A percentile compares a stretch with the other conserved stretches of the same genome.
phyloP scores from a whole-genome alignment of 30 jellyfish, hydroid and myxozoan species.

The Rhopilema esculentum region DNA sequence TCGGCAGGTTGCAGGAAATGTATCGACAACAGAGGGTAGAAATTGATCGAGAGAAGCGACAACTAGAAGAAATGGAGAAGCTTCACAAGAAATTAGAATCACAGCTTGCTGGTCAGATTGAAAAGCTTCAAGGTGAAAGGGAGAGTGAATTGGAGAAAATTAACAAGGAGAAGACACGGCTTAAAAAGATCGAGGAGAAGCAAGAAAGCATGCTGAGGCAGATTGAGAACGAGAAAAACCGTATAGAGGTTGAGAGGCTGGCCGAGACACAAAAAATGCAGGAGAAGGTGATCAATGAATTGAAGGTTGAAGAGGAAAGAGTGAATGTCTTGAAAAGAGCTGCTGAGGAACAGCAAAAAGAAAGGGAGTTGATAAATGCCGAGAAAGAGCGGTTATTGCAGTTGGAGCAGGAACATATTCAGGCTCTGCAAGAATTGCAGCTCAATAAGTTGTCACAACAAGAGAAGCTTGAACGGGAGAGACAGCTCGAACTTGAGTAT shows the following conservation, averaged over 20 bases:
- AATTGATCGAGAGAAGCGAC: constrained; percentile 78
- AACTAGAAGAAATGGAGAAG: constrained; percentile 88
- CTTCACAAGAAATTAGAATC: constrained; percentile 79
- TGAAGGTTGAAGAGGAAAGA: constrained; percentile 80
- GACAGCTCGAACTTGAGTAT: constrained; percentile 94
- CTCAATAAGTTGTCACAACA: constrained; percentile 91
- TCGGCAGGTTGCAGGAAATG: constrained; percentile 68
- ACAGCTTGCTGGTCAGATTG: constrained; percentile 85
- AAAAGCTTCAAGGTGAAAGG: constrained; percentile 87
- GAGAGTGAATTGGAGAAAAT: constrained; percentile 79
- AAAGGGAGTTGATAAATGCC: constrained; percentile 84
- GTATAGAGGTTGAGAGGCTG: constrained; percentile 82
- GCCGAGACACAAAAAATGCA: constrained; percentile 86
- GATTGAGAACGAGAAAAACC: constrained; percentile 74
- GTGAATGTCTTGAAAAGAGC: constrained; percentile 84
- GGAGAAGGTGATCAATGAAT: constrained; percentile 61
- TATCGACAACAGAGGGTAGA: constrained; percentile 88
- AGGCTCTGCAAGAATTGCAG: constrained; percentile 86
- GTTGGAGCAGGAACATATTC: constrained; percentile 90
- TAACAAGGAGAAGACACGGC: constrained; percentile 61
- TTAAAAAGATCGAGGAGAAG: constrained; percentile 62
- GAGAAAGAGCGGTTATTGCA: constrained; percentile 90
- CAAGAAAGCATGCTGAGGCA: constrained; percentile 76
- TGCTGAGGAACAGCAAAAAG: constrained; percentile 95
- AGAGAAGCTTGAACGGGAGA: constrained; percentile 93